Percentiles rank a stretch among this genome's conserved stretches.
phyloP scores from a whole-genome alignment of 2,888 invertebrate species.

The Oscheius sp. region DNA sequence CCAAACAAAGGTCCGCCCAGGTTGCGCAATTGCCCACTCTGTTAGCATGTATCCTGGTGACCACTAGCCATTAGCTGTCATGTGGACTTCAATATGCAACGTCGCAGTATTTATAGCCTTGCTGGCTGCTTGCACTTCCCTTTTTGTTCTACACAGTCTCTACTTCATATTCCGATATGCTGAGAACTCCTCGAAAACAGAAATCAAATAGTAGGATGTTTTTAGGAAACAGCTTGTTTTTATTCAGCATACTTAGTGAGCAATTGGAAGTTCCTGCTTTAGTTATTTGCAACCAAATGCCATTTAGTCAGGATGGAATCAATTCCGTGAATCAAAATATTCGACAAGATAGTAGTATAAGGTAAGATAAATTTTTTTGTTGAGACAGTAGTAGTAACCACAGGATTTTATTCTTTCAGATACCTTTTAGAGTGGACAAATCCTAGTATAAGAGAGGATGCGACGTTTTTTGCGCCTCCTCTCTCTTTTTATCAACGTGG shows the following conservation, averaged over 20 bases:
- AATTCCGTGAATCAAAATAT: slow-evolving; percentile 44
- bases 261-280: slow-evolving; percentile 50
- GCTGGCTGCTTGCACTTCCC: slow-evolving; percentile 43
- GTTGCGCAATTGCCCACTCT: slow-evolving; percentile 13
- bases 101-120: slow-evolving; percentile 43
- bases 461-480: slow-evolving; percentile 38
- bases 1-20: slow-evolving; percentile 27
- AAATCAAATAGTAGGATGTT: slow-evolving; percentile 42
- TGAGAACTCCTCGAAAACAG: slow-evolving; percentile 43
- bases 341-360: slow-evolving; percentile 42
- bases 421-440: slow-evolving; percentile 60
- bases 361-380: slow-evolving; percentile 33
- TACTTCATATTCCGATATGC: slow-evolving; percentile 55
- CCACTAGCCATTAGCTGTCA: slow-evolving; percentile 17
- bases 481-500: slow-evolving; percentile 37
- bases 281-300: slow-evolving; percentile 58
- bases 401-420: no score
- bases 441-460: slow-evolving; percentile 42
- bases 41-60: slow-evolving; percentile 15
- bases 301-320: slow-evolving; percentile 53
- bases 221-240: neutral
- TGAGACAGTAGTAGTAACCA: no score
- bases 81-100: slow-evolving; percentile 29
- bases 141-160: slow-evolving; percentile 57
- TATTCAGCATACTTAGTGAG: slow-evolving; percentile 43